These are phyloP conservation scores for Heteractis magnifica DNA, from an alignment of 92 coral and sea anemone genomes.

Conservation along the genomic window DNA sequence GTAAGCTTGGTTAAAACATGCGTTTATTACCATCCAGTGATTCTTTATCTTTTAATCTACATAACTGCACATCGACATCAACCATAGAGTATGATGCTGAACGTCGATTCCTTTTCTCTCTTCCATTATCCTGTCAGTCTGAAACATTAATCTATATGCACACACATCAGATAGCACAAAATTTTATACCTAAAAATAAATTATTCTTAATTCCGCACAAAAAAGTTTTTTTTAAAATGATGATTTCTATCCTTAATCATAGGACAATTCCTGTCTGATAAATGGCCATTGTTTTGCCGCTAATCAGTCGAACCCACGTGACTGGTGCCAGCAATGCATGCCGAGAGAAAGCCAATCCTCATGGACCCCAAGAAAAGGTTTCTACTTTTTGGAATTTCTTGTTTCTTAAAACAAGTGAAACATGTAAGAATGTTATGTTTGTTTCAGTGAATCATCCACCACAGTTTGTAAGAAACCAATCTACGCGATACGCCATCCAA, in stretches of 20 bases:
- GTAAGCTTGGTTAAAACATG: too few species aligned
- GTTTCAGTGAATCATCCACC: conserved; percentile 47
- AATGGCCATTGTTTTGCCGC: conserved; percentile 54
- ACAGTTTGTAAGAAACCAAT: conserved; percentile 18
- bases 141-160: not conserved
- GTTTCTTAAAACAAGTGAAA: too few species aligned
- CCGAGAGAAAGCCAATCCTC: conserved; percentile 33
- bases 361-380: conserved; percentile 52
- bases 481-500: conserved; percentile 16
- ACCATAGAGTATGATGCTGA: too few species aligned
- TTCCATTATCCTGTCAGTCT: not conserved
- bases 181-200: too few species aligned
- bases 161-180: too few species aligned
- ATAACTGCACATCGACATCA: too few species aligned
- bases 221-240: too few species aligned
- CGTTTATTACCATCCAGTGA: too few species aligned
- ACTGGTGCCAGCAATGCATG: conserved; percentile 65
- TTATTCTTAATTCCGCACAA: not conserved
- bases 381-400: not conserved
- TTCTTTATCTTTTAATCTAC: too few species aligned
- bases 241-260: not conserved
- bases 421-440: not conserved
- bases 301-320: conserved; percentile 41
- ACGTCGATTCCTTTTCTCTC: too few species aligned
- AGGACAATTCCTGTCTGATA: conserved; percentile 35